Evolutionary conservation across 2,888 invertebrate species (phyloP), one percentile per base, ranked within the genome.

Genomic region (Arrhopalites spinosus): DNA sequence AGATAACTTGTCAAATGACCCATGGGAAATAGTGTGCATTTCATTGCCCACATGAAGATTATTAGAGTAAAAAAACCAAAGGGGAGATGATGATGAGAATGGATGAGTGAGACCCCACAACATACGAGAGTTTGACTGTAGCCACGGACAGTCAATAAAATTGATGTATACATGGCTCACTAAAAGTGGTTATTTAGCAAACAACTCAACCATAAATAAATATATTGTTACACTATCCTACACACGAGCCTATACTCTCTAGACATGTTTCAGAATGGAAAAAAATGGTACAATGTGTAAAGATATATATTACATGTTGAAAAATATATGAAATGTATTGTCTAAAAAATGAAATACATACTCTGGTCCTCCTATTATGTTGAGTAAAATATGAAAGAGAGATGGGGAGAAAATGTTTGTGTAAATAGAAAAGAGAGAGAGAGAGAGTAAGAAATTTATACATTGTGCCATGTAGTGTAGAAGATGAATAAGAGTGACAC

Each of bases 1-100:
- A 78, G 79, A 79, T 78, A 81, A 78, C 78, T 79, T 79, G 79
- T 81, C 77, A 81, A 80, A 74, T 79, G 79, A 78, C 77, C 78
- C 80, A 78, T 79, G 78, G 74, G 76, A 79, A 78, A 77, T 27
- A 73, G 63, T 78, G 73, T 73, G 70, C 53, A 73, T 64, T 69
- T 75, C 75, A 56, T 74, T 69, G 68, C 68, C 47, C 53, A 74
- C 69, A 69, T 53, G 53, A 53, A 69, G 53, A 69, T 69, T 69
- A 69, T 69, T 69, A 30, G 69, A 69, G 69, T 69, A 30, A 69
- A 69, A 11, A 36, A 15, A 50, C 2, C 8, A 50, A 15, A 71
- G 43, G 59, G 56, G 61, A 56, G 56, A 59, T 36, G 56, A 30
- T 53, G 59, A 50, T 8, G 29, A 63, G 63, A 29, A 23, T 5